phyloP scores from a whole-genome alignment of 2,888 invertebrate genomes.

The Hedychridium roseum region DNA sequence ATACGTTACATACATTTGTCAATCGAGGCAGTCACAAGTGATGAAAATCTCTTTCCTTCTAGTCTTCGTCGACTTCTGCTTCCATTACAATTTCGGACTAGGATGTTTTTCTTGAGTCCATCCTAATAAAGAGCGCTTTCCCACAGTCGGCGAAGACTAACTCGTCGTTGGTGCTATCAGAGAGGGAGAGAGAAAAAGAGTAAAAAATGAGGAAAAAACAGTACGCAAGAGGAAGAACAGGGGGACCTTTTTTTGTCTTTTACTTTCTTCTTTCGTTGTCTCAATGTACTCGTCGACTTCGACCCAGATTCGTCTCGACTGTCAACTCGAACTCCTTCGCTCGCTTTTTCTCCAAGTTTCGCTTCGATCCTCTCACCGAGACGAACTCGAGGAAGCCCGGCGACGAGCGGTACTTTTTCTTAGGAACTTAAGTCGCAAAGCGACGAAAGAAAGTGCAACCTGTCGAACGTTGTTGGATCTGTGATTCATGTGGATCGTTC shows the following conservation, averaged over 20 bases:
- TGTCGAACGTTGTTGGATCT: neutral
- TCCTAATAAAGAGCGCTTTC: no score
- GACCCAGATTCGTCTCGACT: constrained; percentile 25
- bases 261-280: constrained; percentile 22
- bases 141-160: no score
- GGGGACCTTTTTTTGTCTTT: constrained; percentile 19
- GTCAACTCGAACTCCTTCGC: constrained; percentile 1
- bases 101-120: no score
- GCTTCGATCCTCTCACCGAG: constrained; percentile 8
- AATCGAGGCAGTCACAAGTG: no score
- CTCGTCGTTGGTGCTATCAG: no score
- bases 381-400: neutral
- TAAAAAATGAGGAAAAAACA: neutral
- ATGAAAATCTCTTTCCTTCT: no score
- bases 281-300: constrained; percentile 8
- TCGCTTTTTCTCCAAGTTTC: neutral
- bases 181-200: neutral
- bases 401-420: constrained; percentile 4
- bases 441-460: constrained; percentile 11
- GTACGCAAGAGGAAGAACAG: constrained; percentile 7
- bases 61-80: constrained; percentile 2
- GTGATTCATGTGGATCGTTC: no score
- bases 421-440: constrained; percentile 19
- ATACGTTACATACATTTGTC: no score
- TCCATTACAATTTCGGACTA: no score